Evolutionary conservation across 2,888 invertebrate species (phyloP).

Genomic region (Tipula confusa): DNA sequence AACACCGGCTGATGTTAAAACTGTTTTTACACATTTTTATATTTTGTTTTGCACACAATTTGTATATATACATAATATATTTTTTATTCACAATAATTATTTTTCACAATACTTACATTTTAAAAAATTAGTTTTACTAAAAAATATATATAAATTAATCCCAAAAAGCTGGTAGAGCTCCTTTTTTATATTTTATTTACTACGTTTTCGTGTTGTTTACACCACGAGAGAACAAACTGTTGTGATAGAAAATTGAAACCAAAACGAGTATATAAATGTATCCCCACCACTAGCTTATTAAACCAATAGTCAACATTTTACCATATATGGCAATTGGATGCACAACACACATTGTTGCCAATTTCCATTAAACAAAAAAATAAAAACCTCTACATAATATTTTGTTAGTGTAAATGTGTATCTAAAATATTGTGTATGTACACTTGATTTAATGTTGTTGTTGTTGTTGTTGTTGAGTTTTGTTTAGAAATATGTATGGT

Average conservation of each 20-base stretch:
- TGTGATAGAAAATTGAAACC: constrained; percentile 49
- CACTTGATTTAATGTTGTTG: neutral
- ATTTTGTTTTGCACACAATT: neutral
- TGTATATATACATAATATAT: neutral
- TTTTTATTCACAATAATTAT: neutral
- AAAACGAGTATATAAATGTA: constrained; percentile 47
- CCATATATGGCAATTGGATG: constrained; percentile 48
- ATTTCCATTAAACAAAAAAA: constrained; percentile 32
- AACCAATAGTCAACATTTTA: constrained; percentile 45
- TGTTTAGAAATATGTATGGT: neutral
- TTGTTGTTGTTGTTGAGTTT: constrained; percentile 5
- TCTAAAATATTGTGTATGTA: constrained; percentile 5
- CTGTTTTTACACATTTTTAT: constrained; percentile 8
- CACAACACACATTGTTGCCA: constrained; percentile 42
- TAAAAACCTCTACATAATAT: neutral
- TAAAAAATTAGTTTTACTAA: constrained; percentile 27
- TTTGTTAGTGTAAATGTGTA: constrained; percentile 8
- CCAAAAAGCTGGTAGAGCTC: neutral
- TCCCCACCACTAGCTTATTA: constrained; percentile 40
- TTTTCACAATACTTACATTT: constrained; percentile 29
- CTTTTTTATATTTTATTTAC: neutral
- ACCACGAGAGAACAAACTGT: constrained; percentile 50
- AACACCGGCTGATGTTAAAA: constrained; percentile 7
- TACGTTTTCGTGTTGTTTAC: constrained; percentile 37
- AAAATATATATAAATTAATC: constrained; percentile 7